phyloP scores from a whole-genome alignment of 2,113 vertebrate species.

The Syngnathus floridae region DNA sequence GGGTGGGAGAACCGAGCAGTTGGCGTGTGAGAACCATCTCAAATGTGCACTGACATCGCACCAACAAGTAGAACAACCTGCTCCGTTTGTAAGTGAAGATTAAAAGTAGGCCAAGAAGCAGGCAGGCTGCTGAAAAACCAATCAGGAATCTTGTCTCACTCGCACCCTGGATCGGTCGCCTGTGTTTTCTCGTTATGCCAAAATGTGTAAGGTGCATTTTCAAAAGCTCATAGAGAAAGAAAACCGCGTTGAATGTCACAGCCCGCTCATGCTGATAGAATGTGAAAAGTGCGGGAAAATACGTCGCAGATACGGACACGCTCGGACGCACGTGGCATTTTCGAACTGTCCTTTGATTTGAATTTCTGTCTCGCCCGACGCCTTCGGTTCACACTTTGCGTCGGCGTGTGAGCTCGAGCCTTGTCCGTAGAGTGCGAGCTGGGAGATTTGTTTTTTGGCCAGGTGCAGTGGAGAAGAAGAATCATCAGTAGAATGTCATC shows the following conservation, averaged over 20 bases:
- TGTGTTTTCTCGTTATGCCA: neutral
- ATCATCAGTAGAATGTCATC: constrained; percentile 48
- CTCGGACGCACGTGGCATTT: constrained; percentile 34
- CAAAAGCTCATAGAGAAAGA: constrained; percentile 46
- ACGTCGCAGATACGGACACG: constrained; percentile 54
- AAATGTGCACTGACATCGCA: constrained; percentile 50
- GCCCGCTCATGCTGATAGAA: constrained; percentile 58
- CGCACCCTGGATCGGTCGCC: too few relatives aligned
- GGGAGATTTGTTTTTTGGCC: constrained; percentile 13
- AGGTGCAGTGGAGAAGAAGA: constrained; percentile 31
- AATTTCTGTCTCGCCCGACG: constrained; percentile 40
- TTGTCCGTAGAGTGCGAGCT: constrained; percentile 18
- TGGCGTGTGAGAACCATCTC: constrained; percentile 35
- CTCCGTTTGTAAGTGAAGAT: constrained; percentile 27
- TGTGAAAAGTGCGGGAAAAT: constrained; percentile 34
- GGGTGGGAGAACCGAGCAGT: neutral
- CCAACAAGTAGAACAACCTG: constrained; percentile 42
- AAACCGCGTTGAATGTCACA: constrained; percentile 59
- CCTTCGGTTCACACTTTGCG: constrained; percentile 19
- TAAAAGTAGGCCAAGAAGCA: constrained; percentile 48
- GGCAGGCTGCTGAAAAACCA: constrained; percentile 9
- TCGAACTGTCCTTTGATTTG: constrained; percentile 41
- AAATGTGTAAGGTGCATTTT: constrained; percentile 15
- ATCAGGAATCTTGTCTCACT: too few relatives aligned
- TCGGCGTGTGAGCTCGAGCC: neutral